Evolutionary conservation across 2,113 vertebrate species (phyloP), one percentile per base, ranked within the genome.

Genomic region (Noctilio leporinus): DNA sequence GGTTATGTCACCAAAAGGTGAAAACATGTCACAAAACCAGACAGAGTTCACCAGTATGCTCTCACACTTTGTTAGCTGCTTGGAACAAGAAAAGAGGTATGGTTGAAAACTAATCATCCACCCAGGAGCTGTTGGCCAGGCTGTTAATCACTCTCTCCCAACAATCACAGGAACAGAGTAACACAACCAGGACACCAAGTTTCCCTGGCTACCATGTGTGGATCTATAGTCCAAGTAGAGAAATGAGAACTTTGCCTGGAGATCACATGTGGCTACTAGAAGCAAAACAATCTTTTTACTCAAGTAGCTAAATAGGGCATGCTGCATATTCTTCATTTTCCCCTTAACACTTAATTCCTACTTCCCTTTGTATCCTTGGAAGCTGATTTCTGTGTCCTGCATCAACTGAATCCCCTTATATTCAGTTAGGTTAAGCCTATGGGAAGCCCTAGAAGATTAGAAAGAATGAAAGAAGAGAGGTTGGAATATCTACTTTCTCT

Each of bases 191-290:
- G 35, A 43, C 10, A 49, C 15, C 20, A 40, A 55, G 38, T 75
- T 26, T 30, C 24, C 22, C 12, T 2, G 4, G 10, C 26, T 12
- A 67, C 1, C 11, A 1, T 0, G 0, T 26, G 10, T 26, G 33
- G 10, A 65, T 4, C 15, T 43, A 16, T 11, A 10, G 76, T 65
- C 28, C 15, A 85, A 73, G 19, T 1, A 49, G 16, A 12, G 10
- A 16, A 59, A 35, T 30, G 33, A 59, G 10, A 73, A 62, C 4
- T 33, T 57, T 57, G 35, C 24, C 5, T 69, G 57, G 72, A 93
- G 55, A 26, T 62, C 6, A 24, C 8, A 59, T 20, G 2, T 9
- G 4, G 7, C 2, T 1, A 16, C 3, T 22, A 45, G 19, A 86
- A 85, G 43, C 64, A 64, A 82, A 72, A 15, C 2, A 35, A 0